Conservation (phyloP, 2,888 invertebrate species). For the Bimastos eiseni region DNA sequence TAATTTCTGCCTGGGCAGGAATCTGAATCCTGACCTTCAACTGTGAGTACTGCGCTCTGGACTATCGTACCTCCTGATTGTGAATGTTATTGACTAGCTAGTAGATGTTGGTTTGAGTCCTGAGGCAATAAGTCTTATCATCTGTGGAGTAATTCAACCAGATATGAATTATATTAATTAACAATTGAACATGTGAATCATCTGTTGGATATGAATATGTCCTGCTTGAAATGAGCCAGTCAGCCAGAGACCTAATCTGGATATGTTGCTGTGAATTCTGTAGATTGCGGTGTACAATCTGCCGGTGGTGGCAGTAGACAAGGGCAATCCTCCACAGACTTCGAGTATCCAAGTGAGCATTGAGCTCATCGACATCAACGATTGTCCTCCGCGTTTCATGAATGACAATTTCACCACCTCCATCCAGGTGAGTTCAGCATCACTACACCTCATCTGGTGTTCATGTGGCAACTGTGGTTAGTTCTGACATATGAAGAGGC, state of each 20-base stretch:
- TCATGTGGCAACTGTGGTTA: background rate
- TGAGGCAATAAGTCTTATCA: background rate
- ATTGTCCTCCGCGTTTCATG: conserved; percentile 82
- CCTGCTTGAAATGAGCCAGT: background rate
- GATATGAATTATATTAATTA: background rate
- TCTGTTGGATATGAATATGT: background rate
- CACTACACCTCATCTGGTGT: background rate
- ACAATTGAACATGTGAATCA: background rate
- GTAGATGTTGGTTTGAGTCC: too few species aligned
- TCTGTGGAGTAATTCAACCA: background rate
- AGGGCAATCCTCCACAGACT: conserved; percentile 70
- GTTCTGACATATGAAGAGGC: background rate
- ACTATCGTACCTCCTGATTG: too few species aligned
- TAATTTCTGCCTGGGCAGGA: too few species aligned
- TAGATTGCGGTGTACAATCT: conserved; percentile 68
- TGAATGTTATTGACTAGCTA: too few species aligned
- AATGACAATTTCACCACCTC: conserved; percentile 69
- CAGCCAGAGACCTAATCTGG: background rate
- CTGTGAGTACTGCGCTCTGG: too few species aligned
- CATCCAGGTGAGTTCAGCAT: conserved; percentile 53
- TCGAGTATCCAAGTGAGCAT: conserved; percentile 68
- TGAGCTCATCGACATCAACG: conserved; percentile 87
- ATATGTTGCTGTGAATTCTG: conserved; percentile 24
- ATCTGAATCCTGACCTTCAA: too few species aligned
- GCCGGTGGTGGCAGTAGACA: conserved; percentile 80